These are phyloP conservation scores for Myotis yumanensis DNA, from an alignment of 2,113 vertebrate genomes.

Conservation along the genomic window DNA sequence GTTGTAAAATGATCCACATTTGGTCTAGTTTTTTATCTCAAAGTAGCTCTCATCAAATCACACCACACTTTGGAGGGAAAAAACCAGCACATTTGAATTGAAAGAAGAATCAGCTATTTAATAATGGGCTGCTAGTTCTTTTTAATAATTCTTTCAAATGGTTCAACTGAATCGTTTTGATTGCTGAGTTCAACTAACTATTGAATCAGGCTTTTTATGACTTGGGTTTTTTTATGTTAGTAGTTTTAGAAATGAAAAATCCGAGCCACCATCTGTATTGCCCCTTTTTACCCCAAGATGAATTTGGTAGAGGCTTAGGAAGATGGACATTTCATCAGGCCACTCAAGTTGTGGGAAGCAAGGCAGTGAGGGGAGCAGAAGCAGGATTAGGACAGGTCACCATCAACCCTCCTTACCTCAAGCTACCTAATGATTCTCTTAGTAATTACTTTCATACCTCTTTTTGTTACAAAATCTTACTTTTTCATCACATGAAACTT, in stretches of 20 bases:
- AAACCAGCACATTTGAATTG: neutral
- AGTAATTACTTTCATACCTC: neutral
- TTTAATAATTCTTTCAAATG: constrained; percentile 19
- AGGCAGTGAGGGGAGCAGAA: neutral
- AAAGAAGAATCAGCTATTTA: neutral
- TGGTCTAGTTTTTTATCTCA: neutral
- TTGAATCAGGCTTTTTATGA: neutral
- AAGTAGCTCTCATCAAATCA: neutral
- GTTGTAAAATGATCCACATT: constrained; percentile 7
- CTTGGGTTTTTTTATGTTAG: neutral
- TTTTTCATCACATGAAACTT: neutral
- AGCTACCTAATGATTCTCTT: neutral
- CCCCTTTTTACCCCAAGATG: neutral
- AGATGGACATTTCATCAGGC: constrained; percentile 19
- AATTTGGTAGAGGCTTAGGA: neutral
- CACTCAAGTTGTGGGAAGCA: neutral
- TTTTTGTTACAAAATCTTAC: neutral
- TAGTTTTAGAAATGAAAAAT: constrained; percentile 4
- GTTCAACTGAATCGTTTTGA: neutral
- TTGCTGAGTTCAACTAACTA: neutral
- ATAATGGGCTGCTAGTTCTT: neutral
- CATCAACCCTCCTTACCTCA: neutral
- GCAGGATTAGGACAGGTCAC: neutral
- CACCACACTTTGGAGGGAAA: neutral
- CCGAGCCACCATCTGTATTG: neutral